Evolutionary conservation across 2,888 invertebrate species (phyloP), one percentile per base, ranked within the genome.

Genomic region (Conomelus anceps): DNA sequence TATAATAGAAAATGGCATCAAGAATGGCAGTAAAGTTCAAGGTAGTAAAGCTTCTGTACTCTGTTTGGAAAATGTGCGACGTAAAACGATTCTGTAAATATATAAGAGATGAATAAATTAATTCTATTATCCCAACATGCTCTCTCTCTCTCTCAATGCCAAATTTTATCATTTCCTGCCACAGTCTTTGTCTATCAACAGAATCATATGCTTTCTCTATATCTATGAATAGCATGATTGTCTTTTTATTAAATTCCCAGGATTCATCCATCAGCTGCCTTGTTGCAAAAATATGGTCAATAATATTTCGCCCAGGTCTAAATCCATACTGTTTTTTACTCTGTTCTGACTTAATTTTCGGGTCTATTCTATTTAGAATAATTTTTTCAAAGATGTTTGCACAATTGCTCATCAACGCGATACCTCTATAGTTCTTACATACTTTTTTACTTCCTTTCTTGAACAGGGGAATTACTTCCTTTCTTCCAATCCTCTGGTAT

Each of bases 141-240:
- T 85, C 24, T 85, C 22, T 85, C 6, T 85, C 85, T 85, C 22
- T 85, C 6, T 85, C 85, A 17, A 85, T 85, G 0, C 85, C 85
- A 23, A 23, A 23, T 3, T 24, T 85, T 85, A 3, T 22, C 85
- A 85, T 23, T 85, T 85, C 85, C 24, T 23, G 85, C 85, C 85
- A 85, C 24, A 85, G 3, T 0, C 85, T 22, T 85, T 85, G 22
- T 9, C 85, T 24, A 22, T 85, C 85, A 20, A 85, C 85, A 6
- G 85, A 85, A 22, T 85, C 85, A 85, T 85, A 85, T 11, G 85
- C 85, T 85, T 85, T 85, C 23, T 85, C 85, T 85, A 85, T 85
- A 4, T 85, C 23, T 23, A 85, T 85, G 22, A 85, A 85, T 85
- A 85, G 85, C 85, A 85, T 85, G 0, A 85, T 22, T 22, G 4